Evolutionary conservation across 2,113 vertebrate species (phyloP).

Genomic region (Gobio gobio): DNA sequence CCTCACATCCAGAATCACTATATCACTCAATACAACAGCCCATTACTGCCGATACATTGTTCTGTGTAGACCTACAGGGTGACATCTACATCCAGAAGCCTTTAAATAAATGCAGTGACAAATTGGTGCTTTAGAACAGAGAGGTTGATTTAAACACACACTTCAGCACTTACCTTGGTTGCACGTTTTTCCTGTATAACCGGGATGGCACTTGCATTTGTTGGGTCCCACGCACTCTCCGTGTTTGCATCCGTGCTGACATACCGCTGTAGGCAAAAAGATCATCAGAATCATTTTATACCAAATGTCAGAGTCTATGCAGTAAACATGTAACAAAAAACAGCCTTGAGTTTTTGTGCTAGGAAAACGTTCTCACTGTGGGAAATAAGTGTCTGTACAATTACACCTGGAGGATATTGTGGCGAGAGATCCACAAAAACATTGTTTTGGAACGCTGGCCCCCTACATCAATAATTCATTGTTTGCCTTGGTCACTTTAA

Average conservation of each 20-base stretch:
- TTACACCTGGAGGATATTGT: slow-evolving; percentile 20
- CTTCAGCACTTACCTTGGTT: slow-evolving; percentile 86
- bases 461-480: slow-evolving; percentile 31
- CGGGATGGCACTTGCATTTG: slow-evolving; percentile 94
- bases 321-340: not conserved
- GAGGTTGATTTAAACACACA: not conserved
- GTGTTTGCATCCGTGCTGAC: slow-evolving; percentile 92
- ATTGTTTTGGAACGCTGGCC: slow-evolving; percentile 16
- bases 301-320: not conserved
- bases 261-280: slow-evolving; percentile 82
- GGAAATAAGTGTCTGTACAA: not conserved
- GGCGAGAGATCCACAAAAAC: slow-evolving; percentile 27
- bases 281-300: not conserved
- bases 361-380: not conserved
- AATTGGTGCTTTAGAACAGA: not conserved
- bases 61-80: slow-evolving; percentile 14
- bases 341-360: not conserved
- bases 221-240: slow-evolving; percentile 94
- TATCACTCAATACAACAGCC: not conserved
- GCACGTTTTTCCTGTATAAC: slow-evolving; percentile 96
- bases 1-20: slow-evolving; percentile 10
- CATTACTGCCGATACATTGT: slow-evolving; percentile 38
- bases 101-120: not conserved
- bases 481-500: slow-evolving; percentile 36
- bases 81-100: not conserved